Conservation (phyloP, 2,797 vertebrate species). For the Sternarchorhynchus goeldii region DNA sequence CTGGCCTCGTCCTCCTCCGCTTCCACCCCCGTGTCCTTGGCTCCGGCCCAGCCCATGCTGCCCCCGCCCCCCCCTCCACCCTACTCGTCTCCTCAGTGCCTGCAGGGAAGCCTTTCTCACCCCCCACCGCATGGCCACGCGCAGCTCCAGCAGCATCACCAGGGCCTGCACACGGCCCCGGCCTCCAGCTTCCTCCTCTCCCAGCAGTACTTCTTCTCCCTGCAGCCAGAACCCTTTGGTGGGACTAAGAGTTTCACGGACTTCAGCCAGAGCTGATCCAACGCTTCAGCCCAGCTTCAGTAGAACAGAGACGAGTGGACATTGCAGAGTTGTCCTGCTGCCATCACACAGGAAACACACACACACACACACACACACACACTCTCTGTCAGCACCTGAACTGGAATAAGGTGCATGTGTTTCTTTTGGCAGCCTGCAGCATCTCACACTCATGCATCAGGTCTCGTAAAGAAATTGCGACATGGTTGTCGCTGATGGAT, state of each 20-base stretch:
- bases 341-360: constrained; percentile 2
- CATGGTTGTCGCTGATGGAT: not conserved
- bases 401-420: not conserved
- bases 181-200: constrained; percentile 82
- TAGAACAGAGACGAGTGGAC: constrained; percentile 8
- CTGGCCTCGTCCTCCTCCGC: constrained; percentile 75
- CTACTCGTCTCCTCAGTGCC: constrained; percentile 73
- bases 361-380: not conserved
- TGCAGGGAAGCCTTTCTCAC: constrained; percentile 71
- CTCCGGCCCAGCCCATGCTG: constrained; percentile 71
- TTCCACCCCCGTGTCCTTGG: constrained; percentile 74
- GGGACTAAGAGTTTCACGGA: constrained; percentile 85
- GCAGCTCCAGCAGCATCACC: constrained; percentile 66
- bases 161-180: constrained; percentile 59
- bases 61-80: constrained; percentile 77
- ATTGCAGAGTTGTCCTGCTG: constrained; percentile 33
- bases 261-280: constrained; percentile 85
- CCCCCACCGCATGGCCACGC: constrained; percentile 56
- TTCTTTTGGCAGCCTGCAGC: constrained; percentile 8
- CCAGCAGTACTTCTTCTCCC: constrained; percentile 89
- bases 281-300: constrained; percentile 10
- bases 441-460: constrained; percentile 2
- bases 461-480: not conserved
- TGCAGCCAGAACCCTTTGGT: constrained; percentile 83
- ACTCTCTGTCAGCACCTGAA: constrained; percentile 1